Evolutionary conservation across 2,888 invertebrate species (phyloP), one percentile per base, ranked within the genome.

Genomic region (Phalangium opilio): DNA sequence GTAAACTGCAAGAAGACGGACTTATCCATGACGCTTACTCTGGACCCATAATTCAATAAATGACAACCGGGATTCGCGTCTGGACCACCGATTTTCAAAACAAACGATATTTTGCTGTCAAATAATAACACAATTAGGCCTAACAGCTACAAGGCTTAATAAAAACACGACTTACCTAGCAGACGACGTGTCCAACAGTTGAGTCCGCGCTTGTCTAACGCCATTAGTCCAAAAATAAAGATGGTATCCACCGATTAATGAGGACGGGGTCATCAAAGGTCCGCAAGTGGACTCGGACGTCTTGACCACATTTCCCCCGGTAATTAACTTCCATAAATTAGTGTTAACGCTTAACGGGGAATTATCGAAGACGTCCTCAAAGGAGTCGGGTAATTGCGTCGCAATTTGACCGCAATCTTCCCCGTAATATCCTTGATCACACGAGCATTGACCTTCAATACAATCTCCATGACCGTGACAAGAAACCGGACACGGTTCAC

Each of bases 201-300:
- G 59, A 3, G 67, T 67, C 14, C 61, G 52, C 3, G 66, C 66
- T 50, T 65, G 61, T 44, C 68, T 55, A 14, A 59, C 53, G 1
- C 66, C 66, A 59, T 67, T 67, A 32, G 64, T 66, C 49, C 63
- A 64, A 58, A 68, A 67, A 53, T 67, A 67, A 11, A 68, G 56
- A 12, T 64, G 65, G 48, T 65, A 66, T 1, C 67, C 68, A 49
- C 67, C 65, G 35, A 64, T 65, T 49, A 61, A 60, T 0, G 66
- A 65, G n/a, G 62, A 57, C 35, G 68, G 55, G 8, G 5, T 4
- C 5, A 8, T 27, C 27, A 27, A 8, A 8, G 27, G 27, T 27
- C 27, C 27, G 27, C 27, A 27, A 27, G 27, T 27, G 3, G 65
- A 61, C 14, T 64, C 66, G 59, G 67, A 68, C 1, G 67, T 67